A percentile compares a stretch with the other conserved stretches of the same genome.
These are phyloP conservation scores for Ommatoiulus sabulosus DNA, from an alignment of 2,888 invertebrate species.

Conservation along the genomic window DNA sequence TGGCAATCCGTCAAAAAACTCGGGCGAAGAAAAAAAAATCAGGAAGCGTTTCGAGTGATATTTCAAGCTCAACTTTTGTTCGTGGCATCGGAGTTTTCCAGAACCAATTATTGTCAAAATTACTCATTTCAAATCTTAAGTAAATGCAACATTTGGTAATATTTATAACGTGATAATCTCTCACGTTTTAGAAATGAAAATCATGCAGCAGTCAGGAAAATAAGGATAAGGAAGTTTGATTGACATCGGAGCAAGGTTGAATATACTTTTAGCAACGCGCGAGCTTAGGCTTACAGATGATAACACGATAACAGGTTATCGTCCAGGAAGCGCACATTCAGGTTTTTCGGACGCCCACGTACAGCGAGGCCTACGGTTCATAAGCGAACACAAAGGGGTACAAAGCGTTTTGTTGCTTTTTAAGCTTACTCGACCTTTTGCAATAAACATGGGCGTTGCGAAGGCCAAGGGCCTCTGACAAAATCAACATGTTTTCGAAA, in stretches of 20 bases:
- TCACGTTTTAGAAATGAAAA: constrained; percentile 45
- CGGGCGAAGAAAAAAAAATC: background rate
- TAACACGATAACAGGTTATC: constrained; percentile 44
- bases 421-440: background rate
- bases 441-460: constrained; percentile 7
- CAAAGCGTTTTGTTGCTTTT: background rate
- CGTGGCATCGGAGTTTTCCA: background rate
- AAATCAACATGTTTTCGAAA: background rate
- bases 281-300: constrained; percentile 17
- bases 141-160: background rate
- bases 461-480: background rate
- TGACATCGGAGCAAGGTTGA: constrained; percentile 45
- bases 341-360: constrained; percentile 11
- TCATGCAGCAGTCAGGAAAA: constrained; percentile 35
- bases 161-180: constrained; percentile 44
- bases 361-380: background rate
- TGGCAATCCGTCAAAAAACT: background rate
- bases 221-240: constrained; percentile 37
- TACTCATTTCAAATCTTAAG: background rate
- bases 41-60: background rate
- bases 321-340: constrained; percentile 42
- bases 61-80: constrained; percentile 5
- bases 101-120: constrained; percentile 44
- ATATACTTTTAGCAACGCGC: constrained; percentile 25
- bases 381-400: background rate